Base-by-base conservation (phyloP, 2,888 invertebrate species). In the Drosophila yooni region DNA sequence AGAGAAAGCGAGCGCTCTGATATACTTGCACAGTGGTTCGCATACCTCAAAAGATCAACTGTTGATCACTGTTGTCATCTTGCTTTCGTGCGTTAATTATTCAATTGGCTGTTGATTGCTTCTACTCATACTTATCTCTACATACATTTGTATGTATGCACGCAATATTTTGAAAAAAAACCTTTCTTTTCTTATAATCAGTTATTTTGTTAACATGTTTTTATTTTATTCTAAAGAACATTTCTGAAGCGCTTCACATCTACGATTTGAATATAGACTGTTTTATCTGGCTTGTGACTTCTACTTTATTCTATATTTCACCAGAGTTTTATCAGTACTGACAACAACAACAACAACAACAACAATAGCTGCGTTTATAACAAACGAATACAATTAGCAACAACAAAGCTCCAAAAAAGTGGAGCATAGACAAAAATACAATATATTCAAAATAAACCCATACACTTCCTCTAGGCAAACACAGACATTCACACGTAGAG, bases 311-410 rank as follows among this genome's bases (percentile, higher is more conserved):
- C 15, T 40, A 59, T 65, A 58, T 64, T 71, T 43, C 66, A 51
- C 69, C 58, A 73, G 60, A 69, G 57, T 76, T 79, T 88, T 88
- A 83, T 88, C 88, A 76, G 72, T 64, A 56, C 63, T 70, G 60
- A 60, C 68, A 66, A 58, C 50, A 63, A 62, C 57, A 57, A 21
- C 50, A 46, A 33, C 51, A 57, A 21, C 50, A 46, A 33, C 51
- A 56, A 48, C 48, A 56, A 63, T 27, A 60, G 43, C 63, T 65
- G 76, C 70, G 69, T 70, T 66, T 74, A 84, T 74, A 74, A 76
- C 74, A 82, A 81, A 73, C 70, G 67, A 74, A 74, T 73, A 83
- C 88, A 84, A 84, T 84, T 82, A 84, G 72, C 83, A 76, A 82
- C 74, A 83, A 61, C 74, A 70, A 70, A 64, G 56, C 51, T 31